Conservation (phyloP, 2,797 vertebrate species). For the Tinamus major region DNA sequence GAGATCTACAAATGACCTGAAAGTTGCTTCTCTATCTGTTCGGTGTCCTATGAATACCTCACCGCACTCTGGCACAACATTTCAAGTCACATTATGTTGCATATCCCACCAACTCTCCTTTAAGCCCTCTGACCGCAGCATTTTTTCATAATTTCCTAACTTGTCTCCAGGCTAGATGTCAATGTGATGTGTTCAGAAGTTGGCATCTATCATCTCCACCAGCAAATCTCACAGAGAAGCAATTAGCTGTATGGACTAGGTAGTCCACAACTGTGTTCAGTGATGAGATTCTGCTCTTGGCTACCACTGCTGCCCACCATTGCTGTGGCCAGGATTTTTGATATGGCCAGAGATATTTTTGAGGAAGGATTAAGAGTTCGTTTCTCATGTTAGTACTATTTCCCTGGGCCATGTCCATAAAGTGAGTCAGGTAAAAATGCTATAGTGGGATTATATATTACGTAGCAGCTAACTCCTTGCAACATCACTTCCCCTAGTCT, state of each 20-base stretch:
- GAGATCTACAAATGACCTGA: neutral
- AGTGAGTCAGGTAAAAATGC: neutral
- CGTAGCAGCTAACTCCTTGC: neutral
- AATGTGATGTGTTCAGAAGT: neutral
- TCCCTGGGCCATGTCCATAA: neutral
- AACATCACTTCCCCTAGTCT: neutral
- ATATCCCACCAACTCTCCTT: neutral
- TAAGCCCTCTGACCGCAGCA: neutral
- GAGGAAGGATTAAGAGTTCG: neutral
- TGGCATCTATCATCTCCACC: neutral
- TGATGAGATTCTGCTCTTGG: neutral
- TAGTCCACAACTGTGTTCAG: rapidly evolving
- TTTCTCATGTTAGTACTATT: neutral
- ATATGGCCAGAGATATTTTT: neutral
- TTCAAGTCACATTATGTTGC: neutral
- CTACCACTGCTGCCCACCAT: neutral
- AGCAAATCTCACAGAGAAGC: neutral
- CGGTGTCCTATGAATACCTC: too few relatives aligned
- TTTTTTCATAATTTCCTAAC: neutral
- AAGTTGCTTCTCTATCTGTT: neutral
- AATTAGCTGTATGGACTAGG: neutral
- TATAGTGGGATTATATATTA: neutral
- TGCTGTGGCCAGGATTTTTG: neutral
- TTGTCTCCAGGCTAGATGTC: neutral
- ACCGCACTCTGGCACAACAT: neutral